Conservation (phyloP, 1,140 invertebrate species). For the Ceratoteleas bidentatus region DNA sequence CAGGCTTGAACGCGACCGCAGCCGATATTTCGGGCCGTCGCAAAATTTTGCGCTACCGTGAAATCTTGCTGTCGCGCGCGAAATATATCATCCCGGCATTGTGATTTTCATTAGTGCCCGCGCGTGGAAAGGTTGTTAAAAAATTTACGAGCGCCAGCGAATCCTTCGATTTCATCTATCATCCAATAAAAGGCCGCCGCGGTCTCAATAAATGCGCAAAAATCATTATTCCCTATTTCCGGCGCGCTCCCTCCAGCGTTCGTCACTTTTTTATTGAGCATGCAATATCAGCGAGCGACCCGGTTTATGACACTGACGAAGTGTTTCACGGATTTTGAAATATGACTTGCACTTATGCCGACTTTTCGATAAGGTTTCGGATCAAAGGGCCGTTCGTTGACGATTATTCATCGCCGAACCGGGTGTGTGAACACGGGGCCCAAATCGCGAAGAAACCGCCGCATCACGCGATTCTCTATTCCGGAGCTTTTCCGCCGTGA, state of each 20-base stretch:
- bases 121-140: neutral
- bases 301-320: constrained; percentile 48
- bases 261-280: constrained; percentile 25
- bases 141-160: neutral
- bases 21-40: constrained; percentile 17
- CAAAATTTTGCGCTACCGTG: neutral
- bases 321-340: constrained; percentile 53
- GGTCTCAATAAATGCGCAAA: constrained; percentile 14
- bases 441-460: constrained; percentile 38
- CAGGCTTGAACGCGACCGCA: constrained; percentile 38
- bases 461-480: constrained; percentile 32
- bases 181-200: constrained; percentile 20
- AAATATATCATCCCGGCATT: neutral
- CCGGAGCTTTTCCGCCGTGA: constrained; percentile 13
- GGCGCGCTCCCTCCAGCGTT: constrained; percentile 17
- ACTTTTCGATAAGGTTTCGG: constrained; percentile 43
- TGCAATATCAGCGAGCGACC: constrained; percentile 14
- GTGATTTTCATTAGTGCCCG: neutral
- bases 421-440: constrained; percentile 23
- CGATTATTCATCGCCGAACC: constrained; percentile 46
- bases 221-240: constrained; percentile 25
- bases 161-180: constrained; percentile 8
- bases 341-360: constrained; percentile 45
- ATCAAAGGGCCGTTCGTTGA: constrained; percentile 41
- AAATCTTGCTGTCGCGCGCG: neutral